Conservation (phyloP, 2,888 invertebrate species). For the Aromia moschata region DNA sequence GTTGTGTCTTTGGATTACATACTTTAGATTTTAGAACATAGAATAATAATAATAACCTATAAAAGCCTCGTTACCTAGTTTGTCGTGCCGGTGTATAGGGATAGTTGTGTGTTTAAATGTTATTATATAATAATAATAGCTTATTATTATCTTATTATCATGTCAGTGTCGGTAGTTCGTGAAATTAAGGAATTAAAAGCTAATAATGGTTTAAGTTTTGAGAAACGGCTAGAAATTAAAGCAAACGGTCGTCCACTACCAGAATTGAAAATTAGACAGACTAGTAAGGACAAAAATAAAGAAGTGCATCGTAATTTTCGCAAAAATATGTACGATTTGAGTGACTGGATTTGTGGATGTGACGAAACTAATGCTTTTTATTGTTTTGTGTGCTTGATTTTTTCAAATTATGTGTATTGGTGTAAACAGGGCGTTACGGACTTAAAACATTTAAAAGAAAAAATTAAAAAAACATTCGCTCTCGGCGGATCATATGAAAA, state of each 20-base stretch:
- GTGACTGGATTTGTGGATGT: not conserved
- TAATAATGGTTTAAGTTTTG: not conserved
- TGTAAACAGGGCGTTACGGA: not conserved
- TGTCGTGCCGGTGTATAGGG: too few relatives aligned
- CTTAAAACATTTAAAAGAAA: not conserved
- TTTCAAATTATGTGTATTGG: not conserved
- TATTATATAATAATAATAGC: too few relatives aligned
- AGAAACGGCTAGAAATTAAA: not conserved
- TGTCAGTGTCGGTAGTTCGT: too few relatives aligned
- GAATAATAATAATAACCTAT: too few relatives aligned
- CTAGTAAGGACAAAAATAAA: not conserved
- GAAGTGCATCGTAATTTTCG: not conserved
- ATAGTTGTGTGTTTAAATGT: too few relatives aligned
- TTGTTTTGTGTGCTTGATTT: not conserved
- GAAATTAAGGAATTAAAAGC: too few relatives aligned
- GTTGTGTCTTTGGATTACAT: too few relatives aligned
- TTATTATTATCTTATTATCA: too few relatives aligned
- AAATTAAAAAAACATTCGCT: not conserved
- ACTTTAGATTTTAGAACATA: too few relatives aligned
- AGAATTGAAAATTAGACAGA: not conserved
- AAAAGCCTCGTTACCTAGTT: too few relatives aligned
- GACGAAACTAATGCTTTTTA: not conserved
- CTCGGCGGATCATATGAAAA: not conserved
- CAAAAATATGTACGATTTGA: not conserved
- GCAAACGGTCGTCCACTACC: not conserved